Evolutionary conservation across 2,888 invertebrate genomes (phyloP).

Genomic region (Lasioglossum figueresi): DNA sequence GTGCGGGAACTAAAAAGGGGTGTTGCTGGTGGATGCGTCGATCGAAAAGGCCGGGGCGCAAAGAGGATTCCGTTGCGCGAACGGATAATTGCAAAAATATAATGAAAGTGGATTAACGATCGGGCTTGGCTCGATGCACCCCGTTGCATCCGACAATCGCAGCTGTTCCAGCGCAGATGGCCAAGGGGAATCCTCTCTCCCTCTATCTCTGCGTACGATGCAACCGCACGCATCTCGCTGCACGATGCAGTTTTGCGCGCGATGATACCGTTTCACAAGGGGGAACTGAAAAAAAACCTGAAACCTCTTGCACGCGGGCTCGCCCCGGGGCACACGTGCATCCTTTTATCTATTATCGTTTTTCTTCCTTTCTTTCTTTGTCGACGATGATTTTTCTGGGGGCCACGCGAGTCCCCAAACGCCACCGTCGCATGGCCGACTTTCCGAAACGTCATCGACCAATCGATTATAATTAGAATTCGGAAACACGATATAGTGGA

Average conservation of each 20-base stretch:
- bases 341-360: neutral
- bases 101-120: constrained; percentile 69
- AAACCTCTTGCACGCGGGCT: neutral
- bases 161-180: constrained; percentile 75
- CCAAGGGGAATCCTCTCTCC: constrained; percentile 40
- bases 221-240: constrained; percentile 20
- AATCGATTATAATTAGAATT: too few relatives aligned
- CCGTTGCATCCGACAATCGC: constrained; percentile 65
- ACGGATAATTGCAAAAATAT: constrained; percentile 69
- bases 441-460: too few relatives aligned
- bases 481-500: too few relatives aligned
- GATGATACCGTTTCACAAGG: neutral
- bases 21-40: neutral
- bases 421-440: neutral
- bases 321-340: neutral
- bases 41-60: constrained; percentile 16
- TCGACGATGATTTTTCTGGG: neutral
- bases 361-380: neutral
- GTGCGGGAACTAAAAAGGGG: neutral
- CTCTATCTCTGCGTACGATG: constrained; percentile 18
- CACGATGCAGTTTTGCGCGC: neutral
- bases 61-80: constrained; percentile 40
- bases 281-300: neutral
- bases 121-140: constrained; percentile 48
- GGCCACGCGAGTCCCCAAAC: neutral